Conservation (phyloP, 2,888 invertebrate genomes). For the Acleris literana region DNA sequence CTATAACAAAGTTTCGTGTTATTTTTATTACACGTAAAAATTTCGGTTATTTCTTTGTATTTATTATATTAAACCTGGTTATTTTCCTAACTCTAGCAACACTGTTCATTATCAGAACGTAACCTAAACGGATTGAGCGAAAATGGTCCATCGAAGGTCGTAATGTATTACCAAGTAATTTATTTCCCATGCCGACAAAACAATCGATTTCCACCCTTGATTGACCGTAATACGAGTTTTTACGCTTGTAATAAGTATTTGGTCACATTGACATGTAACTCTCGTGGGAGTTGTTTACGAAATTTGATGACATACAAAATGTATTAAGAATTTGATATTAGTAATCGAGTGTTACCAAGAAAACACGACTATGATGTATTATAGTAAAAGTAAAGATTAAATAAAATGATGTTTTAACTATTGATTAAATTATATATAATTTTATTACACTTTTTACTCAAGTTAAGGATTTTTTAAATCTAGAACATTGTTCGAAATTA, state of each 20-base stretch:
- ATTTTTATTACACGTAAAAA: too few species aligned
- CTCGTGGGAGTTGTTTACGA: conserved; percentile 26
- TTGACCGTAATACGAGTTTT: neutral
- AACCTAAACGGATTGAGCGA: conserved; percentile 49
- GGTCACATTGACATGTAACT: neutral
- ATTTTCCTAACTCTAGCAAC: conserved; percentile 43
- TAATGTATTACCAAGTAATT: conserved; percentile 47
- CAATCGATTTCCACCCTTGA: neutral
- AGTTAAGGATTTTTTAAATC: too few species aligned
- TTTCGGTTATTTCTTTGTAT: too few species aligned
- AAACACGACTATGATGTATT: too few species aligned
- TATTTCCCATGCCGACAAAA: conserved; percentile 25
- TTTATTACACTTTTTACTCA: too few species aligned
- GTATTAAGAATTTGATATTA: neutral
- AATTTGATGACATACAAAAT: conserved; percentile 1
- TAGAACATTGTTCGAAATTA: too few species aligned
- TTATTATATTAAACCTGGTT: neutral
- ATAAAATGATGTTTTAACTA: too few species aligned
- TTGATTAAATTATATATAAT: too few species aligned
- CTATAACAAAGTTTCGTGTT: too few species aligned
- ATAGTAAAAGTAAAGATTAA: too few species aligned
- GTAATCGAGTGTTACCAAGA: too few species aligned
- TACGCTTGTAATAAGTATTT: neutral
- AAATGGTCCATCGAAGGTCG: conserved; percentile 55
- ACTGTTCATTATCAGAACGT: conserved; percentile 49